Evolutionary conservation across 2,113 vertebrate species (phyloP).

Genomic region (Oostethus manadensis): DNA sequence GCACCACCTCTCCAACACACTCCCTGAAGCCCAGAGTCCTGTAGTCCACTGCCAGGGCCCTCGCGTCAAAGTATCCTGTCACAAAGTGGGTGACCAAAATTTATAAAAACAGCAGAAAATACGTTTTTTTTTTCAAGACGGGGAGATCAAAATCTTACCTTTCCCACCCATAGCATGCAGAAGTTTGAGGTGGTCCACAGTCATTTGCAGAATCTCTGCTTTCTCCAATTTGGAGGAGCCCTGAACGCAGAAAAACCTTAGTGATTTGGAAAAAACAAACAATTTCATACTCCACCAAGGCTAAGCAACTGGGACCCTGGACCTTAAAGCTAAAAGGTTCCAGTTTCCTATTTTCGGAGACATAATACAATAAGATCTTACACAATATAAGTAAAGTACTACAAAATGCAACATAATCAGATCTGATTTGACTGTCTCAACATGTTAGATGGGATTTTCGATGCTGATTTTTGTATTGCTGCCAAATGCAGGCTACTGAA

Average conservation of each 20-base stretch:
- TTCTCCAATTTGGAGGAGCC: constrained; percentile 94
- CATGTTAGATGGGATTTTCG: background rate
- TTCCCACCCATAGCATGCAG: constrained; percentile 86
- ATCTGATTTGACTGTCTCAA: background rate
- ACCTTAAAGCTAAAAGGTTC: too few relatives aligned
- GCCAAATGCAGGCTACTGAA: background rate
- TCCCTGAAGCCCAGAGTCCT: constrained; percentile 91
- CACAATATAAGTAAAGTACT: background rate
- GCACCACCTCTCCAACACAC: constrained; percentile 88
- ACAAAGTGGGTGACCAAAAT: constrained; percentile 17
- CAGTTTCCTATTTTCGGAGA: too few relatives aligned
- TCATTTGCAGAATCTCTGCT: constrained; percentile 94
- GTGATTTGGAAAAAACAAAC: background rate
- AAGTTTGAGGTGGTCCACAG: constrained; percentile 92
- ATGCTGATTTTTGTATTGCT: background rate
- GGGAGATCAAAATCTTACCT: constrained; percentile 63
- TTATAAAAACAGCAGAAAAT: background rate
- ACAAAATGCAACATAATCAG: background rate
- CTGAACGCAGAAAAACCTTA: constrained; percentile 52
- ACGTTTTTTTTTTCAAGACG: background rate
- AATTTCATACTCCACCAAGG: background rate
- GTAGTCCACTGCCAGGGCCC: constrained; percentile 87
- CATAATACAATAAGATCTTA: too few relatives aligned
- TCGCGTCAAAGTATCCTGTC: constrained; percentile 86
- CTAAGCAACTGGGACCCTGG: background rate